Percentiles rank a stretch among this genome's conserved stretches.
phyloP scores from a whole-genome alignment of 2,797 vertebrate species.

The Betta splendens region DNA sequence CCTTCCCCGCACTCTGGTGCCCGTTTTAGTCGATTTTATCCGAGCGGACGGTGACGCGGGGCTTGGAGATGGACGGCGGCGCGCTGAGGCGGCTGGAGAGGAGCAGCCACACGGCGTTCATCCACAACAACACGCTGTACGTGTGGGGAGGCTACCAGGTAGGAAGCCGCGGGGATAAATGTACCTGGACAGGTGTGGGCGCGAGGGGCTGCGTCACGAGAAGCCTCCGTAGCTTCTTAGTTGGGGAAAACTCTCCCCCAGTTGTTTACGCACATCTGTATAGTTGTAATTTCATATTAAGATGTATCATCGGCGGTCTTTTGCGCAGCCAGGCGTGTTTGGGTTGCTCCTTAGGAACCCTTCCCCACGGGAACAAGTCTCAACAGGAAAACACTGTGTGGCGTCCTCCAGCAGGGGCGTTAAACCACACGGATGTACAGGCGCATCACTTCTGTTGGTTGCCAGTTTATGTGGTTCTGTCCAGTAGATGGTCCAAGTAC shows the following conservation, averaged over 20 bases:
- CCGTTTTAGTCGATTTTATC: constrained; percentile 21
- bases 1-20: not conserved
- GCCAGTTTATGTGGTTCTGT: not conserved
- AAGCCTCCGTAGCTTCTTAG: not conserved
- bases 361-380: constrained; percentile 9
- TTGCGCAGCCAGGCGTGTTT: no score
- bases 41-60: not conserved
- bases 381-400: constrained; percentile 1
- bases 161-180: constrained; percentile 64
- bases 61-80: constrained; percentile 37
- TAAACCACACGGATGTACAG: rapidly evolving
- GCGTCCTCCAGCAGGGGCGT: not conserved
- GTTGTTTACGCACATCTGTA: no score
- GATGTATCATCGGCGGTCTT: not conserved
- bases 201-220: not conserved
- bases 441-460: rapidly evolving
- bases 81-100: constrained; percentile 79
- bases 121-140: constrained; percentile 83
- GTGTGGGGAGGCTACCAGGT: constrained; percentile 96
- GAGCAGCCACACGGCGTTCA: constrained; percentile 90
- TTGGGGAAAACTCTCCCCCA: not conserved
- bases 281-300: no score
- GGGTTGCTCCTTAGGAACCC: not conserved
- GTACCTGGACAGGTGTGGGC: constrained; percentile 8
- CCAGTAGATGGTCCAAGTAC: not conserved